A percentile compares a stretch with the other conserved stretches of the same genome.
These are phyloP conservation scores for Rynchops niger DNA, from an alignment of 2,113 vertebrate genomes.

Conservation along the genomic window DNA sequence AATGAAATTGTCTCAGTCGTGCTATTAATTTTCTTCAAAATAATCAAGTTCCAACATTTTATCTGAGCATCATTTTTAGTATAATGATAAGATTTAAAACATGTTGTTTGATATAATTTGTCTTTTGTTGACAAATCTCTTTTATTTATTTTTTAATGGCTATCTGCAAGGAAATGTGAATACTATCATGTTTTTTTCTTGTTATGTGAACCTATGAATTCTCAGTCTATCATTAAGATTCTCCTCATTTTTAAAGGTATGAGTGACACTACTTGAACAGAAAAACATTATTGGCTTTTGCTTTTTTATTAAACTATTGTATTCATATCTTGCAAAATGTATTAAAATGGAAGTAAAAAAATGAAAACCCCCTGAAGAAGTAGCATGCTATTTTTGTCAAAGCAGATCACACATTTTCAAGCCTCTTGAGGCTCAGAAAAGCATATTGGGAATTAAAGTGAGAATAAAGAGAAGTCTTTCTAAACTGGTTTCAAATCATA, in stretches of 20 bases:
- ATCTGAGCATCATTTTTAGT: not conserved
- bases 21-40: not conserved
- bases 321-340: not conserved
- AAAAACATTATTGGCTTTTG: conserved; percentile 1
- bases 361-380: not conserved
- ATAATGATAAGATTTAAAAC: not conserved
- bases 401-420: conserved; percentile 9
- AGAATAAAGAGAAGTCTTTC: not conserved
- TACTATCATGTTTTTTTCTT: not conserved
- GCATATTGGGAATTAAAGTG: not conserved
- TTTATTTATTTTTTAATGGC: not conserved
- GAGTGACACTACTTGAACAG: not conserved
- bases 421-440: not conserved
- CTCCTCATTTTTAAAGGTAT: not conserved
- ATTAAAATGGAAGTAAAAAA: not conserved
- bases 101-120: not conserved
- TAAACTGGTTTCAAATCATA: not conserved
- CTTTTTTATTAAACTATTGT: conserved; percentile 9
- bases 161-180: not conserved
- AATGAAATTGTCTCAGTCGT: not conserved
- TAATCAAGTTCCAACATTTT: not conserved
- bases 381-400: not conserved
- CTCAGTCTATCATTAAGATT: not conserved
- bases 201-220: not conserved
- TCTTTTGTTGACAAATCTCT: not conserved